A percentile compares a stretch with the other conserved stretches of the same genome.
Evolutionary conservation across 2,113 vertebrate genomes (phyloP).

Genomic region (Burhinus oedicnemus): DNA sequence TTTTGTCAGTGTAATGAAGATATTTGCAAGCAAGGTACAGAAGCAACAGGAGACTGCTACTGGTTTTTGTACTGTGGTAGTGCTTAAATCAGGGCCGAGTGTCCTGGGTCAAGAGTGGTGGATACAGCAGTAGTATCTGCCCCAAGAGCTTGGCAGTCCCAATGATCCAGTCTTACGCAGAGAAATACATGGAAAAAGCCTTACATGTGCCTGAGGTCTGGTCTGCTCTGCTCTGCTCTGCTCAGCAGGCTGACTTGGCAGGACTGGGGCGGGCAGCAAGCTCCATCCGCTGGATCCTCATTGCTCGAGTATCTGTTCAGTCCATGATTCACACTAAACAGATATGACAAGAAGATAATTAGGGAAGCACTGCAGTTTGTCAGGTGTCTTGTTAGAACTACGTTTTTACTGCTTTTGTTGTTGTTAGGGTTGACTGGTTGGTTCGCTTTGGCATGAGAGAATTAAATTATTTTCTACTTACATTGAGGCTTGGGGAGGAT

Average conservation of each 20-base stretch:
- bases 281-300: not conserved
- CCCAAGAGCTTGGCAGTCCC: not conserved
- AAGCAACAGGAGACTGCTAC: not conserved
- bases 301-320: not conserved
- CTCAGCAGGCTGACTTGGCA: not conserved
- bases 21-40: not conserved
- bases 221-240: not conserved
- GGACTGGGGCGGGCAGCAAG: not conserved
- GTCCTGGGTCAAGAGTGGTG: not conserved
- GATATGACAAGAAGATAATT: conserved; percentile 54
- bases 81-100: not conserved
- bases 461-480: conserved; percentile 56
- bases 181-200: not conserved
- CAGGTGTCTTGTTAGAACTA: conserved; percentile 53
- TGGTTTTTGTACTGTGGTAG: not conserved
- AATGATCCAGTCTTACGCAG: not conserved
- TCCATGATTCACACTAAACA: conserved; percentile 23
- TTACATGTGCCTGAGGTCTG: rapidly evolving
- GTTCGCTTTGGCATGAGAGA: not conserved
- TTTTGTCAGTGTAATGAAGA: not conserved
- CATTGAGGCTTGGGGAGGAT: not conserved
- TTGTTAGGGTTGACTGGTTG: conserved; percentile 11
- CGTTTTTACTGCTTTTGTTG: not conserved
- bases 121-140: not conserved
- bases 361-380: conserved; percentile 53